Evolutionary conservation across 2,888 invertebrate genomes (phyloP), one percentile per base, ranked within the genome.

Genomic region (Eucriotettix oculatus): DNA sequence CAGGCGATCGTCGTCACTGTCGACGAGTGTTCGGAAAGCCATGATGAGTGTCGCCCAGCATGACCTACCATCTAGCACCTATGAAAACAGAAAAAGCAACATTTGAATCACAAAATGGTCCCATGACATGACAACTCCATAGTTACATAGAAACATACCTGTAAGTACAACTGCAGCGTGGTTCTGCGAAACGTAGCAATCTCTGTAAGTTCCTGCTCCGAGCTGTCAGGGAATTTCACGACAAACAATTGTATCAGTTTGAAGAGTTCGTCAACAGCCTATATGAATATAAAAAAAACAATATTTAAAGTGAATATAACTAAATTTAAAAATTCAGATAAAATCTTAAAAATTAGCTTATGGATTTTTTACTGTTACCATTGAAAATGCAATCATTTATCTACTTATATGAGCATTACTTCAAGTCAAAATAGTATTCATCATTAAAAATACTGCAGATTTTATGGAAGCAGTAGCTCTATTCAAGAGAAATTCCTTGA

Each of bases 11-110:
- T 94, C 94, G 67, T 89, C 88, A 48, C 85, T 87, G 70, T 94
- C 93, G 53, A 95, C 86, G 54, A 95, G 78, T 68, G 92, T 90
- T 72, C 91, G 84, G 70, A 93, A 84, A 56, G 91, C 90, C 54
- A 89, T 87, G 70, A 95, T 91, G 52, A 95, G 76, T n/a, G 95
- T 94, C 57, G 91, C 87, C 94, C 94, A 95, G 71, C 90, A 90
- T 0, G 91, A 90, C 61, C 94, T 79, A 2, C 92, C 92, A 73
- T 95, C 94, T 58, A 95, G 76, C 68, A 88, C 87, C 76, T 75
- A 65, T 29, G 60, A 48, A 55, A 68, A 69, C 64, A 63, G 62
- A 53, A 12, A 10, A 16, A 12, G 16, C 16, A 53, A 16, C 5
- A 5, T 16, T 17, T 16, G 5, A 53, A 9, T 16, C 16, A n/a